Conservation (phyloP, 2,888 invertebrate species). For the Reticulitermes lucifugus region DNA sequence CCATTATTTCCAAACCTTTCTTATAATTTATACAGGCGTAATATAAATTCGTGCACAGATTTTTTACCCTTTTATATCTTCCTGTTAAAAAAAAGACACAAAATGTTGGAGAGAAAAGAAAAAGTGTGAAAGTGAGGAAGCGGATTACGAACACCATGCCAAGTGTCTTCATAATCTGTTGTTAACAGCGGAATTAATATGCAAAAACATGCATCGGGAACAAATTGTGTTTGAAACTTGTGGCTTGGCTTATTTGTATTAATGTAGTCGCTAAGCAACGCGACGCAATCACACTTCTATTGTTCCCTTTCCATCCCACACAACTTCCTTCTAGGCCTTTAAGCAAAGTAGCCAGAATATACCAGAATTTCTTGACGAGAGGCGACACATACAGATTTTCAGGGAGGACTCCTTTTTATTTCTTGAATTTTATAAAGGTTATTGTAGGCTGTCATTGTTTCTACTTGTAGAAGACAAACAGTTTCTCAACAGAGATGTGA, state of each 20-base stretch:
- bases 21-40: no score
- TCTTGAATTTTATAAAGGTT: no score
- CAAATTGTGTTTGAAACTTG: neutral
- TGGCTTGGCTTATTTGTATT: neutral
- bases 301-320: neutral
- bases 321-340: neutral
- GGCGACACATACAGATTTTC: no score
- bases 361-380: no score
- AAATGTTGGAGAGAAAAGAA: neutral
- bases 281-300: neutral
- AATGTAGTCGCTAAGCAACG: slow-evolving; percentile 8
- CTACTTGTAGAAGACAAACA: no score
- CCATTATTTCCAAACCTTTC: no score
- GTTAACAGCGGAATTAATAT: neutral
- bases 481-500: no score
- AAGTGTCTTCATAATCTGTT: neutral
- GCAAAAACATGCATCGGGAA: slow-evolving; percentile 8
- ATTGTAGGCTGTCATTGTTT: no score
- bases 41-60: no score
- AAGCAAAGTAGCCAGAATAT: neutral
- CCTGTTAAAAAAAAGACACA: no score
- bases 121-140: neutral
- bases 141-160: neutral
- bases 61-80: no score
- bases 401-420: neutral